Evolutionary conservation across 2,797 vertebrate genomes (phyloP).

Genomic region (Florisuga fusca): DNA sequence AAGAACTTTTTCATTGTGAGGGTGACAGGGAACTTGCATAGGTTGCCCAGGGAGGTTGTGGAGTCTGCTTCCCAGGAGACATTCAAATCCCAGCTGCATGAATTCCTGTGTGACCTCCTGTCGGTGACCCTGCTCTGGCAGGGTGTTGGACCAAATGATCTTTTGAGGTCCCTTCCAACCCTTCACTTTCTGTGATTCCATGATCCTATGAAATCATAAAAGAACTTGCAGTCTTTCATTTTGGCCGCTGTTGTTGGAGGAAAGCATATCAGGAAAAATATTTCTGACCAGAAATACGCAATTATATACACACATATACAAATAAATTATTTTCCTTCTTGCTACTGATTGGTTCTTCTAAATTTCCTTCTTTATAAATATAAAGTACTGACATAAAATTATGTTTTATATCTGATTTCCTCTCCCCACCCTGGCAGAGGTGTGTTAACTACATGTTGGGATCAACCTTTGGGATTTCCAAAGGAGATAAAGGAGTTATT

Average conservation of each 20-base stretch:
- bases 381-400: background rate
- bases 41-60: too few relatives aligned
- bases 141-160: too few relatives aligned
- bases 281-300: background rate
- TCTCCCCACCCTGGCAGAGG: accelerated
- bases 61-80: too few relatives aligned
- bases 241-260: background rate
- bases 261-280: background rate
- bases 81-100: too few relatives aligned
- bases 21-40: too few relatives aligned
- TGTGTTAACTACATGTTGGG: accelerated
- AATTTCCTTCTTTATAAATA: accelerated
- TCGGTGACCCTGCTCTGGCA: too few relatives aligned
- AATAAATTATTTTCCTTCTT: background rate
- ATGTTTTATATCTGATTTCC: background rate
- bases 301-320: accelerated
- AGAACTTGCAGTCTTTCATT: background rate
- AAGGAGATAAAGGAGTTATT: background rate
- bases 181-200: too few relatives aligned
- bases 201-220: too few relatives aligned
- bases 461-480: background rate
- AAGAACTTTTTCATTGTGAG: too few relatives aligned
- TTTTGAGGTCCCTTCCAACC: too few relatives aligned
- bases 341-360: background rate
- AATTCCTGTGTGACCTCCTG: too few relatives aligned